A percentile compares a stretch with the other conserved stretches of the same genome.
Conservation (phyloP, 2,113 vertebrate genomes). For the Dipodomys ordii region DNA sequence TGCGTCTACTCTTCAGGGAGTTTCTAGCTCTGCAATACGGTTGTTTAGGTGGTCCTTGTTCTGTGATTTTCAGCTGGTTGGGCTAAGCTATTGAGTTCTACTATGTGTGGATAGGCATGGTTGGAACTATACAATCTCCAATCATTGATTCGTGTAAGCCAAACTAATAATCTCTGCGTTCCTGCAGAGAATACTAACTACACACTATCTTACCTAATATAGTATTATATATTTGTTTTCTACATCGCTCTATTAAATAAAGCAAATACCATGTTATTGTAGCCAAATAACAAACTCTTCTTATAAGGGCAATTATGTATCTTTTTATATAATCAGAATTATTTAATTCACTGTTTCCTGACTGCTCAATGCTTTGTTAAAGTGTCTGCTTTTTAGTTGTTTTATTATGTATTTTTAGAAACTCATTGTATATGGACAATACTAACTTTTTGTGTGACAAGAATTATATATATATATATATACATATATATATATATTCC, state of each 20-base stretch:
- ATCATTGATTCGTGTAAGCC: background rate
- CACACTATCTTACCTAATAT: background rate
- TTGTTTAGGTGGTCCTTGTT: background rate
- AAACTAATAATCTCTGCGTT: background rate
- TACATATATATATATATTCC: no score
- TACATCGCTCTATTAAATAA: background rate
- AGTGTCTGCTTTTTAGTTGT: background rate
- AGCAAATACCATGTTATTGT: background rate
- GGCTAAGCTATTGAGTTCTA: background rate
- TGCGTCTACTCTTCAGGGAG: background rate
- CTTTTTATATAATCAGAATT: background rate
- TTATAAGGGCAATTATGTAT: background rate
- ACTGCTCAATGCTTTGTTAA: background rate
- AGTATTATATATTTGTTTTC: background rate
- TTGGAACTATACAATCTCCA: background rate
- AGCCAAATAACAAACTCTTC: background rate
- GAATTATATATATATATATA: background rate
- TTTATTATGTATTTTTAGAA: background rate
- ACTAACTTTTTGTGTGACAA: background rate
- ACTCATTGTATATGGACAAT: background rate
- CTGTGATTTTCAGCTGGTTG: background rate
- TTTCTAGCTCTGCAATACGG: background rate
- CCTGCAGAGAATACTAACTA: no score
- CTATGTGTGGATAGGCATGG: background rate
- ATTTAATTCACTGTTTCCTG: no score